Evolutionary conservation across 2,888 invertebrate genomes (phyloP).

Genomic region (Drosophila koepferae): DNA sequence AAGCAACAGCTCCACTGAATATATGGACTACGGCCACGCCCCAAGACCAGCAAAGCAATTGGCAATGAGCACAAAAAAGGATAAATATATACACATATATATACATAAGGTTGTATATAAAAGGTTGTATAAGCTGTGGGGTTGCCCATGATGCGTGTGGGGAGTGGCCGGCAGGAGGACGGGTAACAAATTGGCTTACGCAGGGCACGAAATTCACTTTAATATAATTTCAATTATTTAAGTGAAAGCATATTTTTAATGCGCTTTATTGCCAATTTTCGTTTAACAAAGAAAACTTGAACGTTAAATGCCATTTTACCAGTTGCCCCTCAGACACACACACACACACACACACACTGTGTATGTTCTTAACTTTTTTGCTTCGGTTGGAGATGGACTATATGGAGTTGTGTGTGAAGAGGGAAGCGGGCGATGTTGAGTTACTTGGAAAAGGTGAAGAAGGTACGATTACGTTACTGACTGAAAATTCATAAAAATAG

Average conservation of each 20-base stretch:
- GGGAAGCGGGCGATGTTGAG: not conserved
- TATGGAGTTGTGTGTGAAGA: not conserved
- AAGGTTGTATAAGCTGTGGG: constrained; percentile 35
- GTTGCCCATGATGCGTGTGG: constrained; percentile 5
- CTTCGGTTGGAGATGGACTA: constrained; percentile 11
- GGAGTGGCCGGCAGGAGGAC: not conserved
- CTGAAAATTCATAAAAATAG: no score
- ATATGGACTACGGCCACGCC: constrained; percentile 71
- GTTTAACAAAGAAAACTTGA: constrained; percentile 55
- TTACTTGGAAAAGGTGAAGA: not conserved
- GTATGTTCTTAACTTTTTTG: not conserved
- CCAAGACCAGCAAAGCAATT: constrained; percentile 33
- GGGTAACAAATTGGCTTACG: constrained; percentile 51
- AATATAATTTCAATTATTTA: constrained; percentile 75
- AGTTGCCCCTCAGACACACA: constrained; percentile 19
- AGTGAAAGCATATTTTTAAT: constrained; percentile 74
- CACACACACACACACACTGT: not conserved
- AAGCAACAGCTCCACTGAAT: constrained; percentile 59
- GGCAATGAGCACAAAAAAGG: constrained; percentile 17
- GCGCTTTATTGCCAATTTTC: constrained; percentile 74
- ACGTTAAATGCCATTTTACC: constrained; percentile 40
- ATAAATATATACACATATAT: not conserved
- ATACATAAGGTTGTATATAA: not conserved
- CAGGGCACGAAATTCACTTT: constrained; percentile 55
- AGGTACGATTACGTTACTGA: no score